A percentile compares a stretch with the other conserved stretches of the same genome.
Conservation (phyloP, 92 coral and sea anemone species). For the Pocillopora grandis region DNA sequence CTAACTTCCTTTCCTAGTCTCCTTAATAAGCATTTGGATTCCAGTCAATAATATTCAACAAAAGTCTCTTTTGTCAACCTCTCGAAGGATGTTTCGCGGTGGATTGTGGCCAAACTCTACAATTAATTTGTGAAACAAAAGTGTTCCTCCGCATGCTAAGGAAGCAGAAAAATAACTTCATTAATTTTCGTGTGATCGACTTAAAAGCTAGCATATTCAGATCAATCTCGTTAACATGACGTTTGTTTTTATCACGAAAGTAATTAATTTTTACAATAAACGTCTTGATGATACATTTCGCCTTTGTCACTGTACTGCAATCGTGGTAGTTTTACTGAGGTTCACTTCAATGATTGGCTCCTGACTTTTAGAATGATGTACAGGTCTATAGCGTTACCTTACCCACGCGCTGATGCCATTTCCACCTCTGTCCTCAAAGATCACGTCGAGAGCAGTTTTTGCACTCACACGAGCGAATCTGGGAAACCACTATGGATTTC, state of each 20-base stretch:
- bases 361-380: background rate
- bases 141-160: background rate
- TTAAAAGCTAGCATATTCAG: background rate
- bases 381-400: too few species aligned
- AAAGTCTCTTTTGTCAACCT: background rate
- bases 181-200: background rate
- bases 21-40: background rate
- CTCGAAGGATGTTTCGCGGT: background rate
- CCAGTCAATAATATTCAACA: slow-evolving; percentile 4
- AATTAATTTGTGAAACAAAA: background rate
- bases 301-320: background rate
- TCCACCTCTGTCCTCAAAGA: slow-evolving; percentile 15
- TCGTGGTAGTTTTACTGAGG: background rate
- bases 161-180: slow-evolving; percentile 6
- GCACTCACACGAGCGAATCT: slow-evolving; percentile 51
- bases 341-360: background rate
- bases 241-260: background rate
- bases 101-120: background rate
- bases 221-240: background rate
- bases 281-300: background rate
- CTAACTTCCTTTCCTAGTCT: background rate
- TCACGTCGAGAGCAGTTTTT: slow-evolving; percentile 41
- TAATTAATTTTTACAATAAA: background rate
- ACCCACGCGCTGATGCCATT: too few species aligned
- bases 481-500: slow-evolving; percentile 23